These are phyloP conservation scores for Urophycis tenuis DNA, from an alignment of 2,797 vertebrate genomes.

Conservation along the genomic window DNA sequence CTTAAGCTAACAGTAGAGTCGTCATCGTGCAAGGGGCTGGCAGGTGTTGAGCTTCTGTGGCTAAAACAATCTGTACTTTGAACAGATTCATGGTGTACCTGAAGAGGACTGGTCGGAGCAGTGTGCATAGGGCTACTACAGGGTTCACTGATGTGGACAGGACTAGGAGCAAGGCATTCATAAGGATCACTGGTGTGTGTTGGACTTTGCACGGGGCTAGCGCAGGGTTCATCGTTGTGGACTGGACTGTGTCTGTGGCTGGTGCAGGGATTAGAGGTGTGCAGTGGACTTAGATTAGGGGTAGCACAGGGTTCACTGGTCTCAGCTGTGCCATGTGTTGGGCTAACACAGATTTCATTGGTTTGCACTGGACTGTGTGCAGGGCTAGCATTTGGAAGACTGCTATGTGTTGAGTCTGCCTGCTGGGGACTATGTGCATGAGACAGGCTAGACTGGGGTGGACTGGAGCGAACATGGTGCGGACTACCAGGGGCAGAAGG, in stretches of 20 bases:
- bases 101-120: slow-evolving; percentile 1
- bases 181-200: slow-evolving; percentile 17
- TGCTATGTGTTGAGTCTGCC: slow-evolving; percentile 16
- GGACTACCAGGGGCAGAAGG: slow-evolving; percentile 53
- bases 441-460: slow-evolving; percentile 24
- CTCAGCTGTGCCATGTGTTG: neutral
- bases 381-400: slow-evolving; percentile 29
- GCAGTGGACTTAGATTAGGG: neutral
- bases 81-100: neutral
- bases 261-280: neutral
- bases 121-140: slow-evolving; percentile 30
- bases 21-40: slow-evolving; percentile 1
- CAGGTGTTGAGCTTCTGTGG: slow-evolving; percentile 6
- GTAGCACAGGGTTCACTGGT: slow-evolving; percentile 21
- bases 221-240: slow-evolving; percentile 20
- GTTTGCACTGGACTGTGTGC: slow-evolving; percentile 34
- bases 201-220: neutral
- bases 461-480: slow-evolving; percentile 26
- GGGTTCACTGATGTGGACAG: neutral
- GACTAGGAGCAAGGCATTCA: neutral
- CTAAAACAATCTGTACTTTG: slow-evolving; percentile 7
- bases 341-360: neutral
- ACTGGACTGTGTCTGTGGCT: slow-evolving; percentile 31
- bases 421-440: slow-evolving; percentile 26
- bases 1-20: slow-evolving; percentile 10